Conservation (phyloP, 2,888 invertebrate species). For the Eristalis intricaria region DNA sequence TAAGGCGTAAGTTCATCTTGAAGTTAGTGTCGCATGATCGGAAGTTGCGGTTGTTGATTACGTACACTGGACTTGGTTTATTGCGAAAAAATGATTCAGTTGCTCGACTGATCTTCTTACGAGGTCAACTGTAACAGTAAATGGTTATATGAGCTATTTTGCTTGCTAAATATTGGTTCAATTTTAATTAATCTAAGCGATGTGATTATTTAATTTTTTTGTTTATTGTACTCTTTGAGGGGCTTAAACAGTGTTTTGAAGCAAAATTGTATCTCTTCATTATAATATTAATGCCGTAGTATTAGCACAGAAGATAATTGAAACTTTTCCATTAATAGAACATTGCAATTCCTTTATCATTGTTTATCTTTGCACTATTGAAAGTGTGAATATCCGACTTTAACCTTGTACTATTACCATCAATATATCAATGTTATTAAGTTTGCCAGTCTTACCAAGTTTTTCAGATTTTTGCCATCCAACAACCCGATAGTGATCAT, state of each 20-base stretch:
- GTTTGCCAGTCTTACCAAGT: neutral
- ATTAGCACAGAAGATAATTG: too few species aligned
- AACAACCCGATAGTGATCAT: neutral
- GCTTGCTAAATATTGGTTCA: neutral
- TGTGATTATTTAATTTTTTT: neutral
- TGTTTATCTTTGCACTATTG: neutral
- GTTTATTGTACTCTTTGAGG: neutral
- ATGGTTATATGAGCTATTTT: neutral
- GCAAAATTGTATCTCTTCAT: too few species aligned
- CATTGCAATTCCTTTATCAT: too few species aligned
- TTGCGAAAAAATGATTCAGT: neutral
- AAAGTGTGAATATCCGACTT: neutral
- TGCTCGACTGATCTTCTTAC: neutral
- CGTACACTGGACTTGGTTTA: neutral
- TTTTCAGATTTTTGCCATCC: neutral
- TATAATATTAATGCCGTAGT: too few species aligned
- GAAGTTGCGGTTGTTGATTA: slow-evolving; percentile 41
- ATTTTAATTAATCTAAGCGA: neutral
- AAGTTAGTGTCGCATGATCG: slow-evolving; percentile 42
- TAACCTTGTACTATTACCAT: neutral
- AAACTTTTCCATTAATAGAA: too few species aligned
- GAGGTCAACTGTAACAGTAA: neutral
- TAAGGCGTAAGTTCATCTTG: slow-evolving; percentile 28
- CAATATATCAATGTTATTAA: neutral
- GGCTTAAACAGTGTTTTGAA: too few species aligned